A percentile compares a stretch with the other conserved stretches of the same genome.
These are phyloP conservation scores for Melieria omissa DNA, from an alignment of 2,888 invertebrate species.

Conservation along the genomic window DNA sequence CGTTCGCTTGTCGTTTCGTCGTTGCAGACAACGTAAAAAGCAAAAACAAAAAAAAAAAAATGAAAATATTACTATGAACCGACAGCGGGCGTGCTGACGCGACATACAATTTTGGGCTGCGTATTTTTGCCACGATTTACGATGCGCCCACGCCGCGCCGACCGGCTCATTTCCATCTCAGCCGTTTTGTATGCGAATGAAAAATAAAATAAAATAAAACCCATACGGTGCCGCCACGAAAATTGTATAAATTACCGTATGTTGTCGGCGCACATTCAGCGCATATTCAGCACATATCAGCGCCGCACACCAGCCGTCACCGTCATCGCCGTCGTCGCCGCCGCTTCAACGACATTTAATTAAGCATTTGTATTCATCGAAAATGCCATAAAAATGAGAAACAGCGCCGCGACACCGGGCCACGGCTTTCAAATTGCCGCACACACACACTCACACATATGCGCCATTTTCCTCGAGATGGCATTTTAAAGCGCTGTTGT, in stretches of 20 bases:
- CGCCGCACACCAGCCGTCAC: too few species aligned
- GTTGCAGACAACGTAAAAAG: neutral
- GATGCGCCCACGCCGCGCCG: too few species aligned
- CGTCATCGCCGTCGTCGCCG: slow-evolving; percentile 28
- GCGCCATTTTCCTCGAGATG: neutral
- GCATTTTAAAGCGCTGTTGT: neutral
- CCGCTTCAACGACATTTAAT: slow-evolving; percentile 55
- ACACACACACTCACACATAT: neutral
- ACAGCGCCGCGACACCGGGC: slow-evolving; percentile 3
- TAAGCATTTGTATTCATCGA: slow-evolving; percentile 64
- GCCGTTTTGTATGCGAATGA: too few species aligned
- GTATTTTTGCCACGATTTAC: slow-evolving; percentile 11
- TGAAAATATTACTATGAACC: neutral
- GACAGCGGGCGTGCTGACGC: too few species aligned
- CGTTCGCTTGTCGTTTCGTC: too few species aligned
- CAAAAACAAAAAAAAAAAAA: neutral
- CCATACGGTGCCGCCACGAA: slow-evolving; percentile 26
- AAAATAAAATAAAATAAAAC: slow-evolving; percentile 1
- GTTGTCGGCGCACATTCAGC: too few species aligned
- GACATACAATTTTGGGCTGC: too few species aligned
- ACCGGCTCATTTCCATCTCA: too few species aligned
- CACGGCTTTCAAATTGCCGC: neutral
- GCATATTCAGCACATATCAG: too few species aligned
- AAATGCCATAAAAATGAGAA: slow-evolving; percentile 56
- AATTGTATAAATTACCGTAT: slow-evolving; percentile 34